Percentiles rank a stretch among this genome's conserved stretches.
Conservation (phyloP, 2,888 invertebrate genomes). For the Drosophila rellima region DNA sequence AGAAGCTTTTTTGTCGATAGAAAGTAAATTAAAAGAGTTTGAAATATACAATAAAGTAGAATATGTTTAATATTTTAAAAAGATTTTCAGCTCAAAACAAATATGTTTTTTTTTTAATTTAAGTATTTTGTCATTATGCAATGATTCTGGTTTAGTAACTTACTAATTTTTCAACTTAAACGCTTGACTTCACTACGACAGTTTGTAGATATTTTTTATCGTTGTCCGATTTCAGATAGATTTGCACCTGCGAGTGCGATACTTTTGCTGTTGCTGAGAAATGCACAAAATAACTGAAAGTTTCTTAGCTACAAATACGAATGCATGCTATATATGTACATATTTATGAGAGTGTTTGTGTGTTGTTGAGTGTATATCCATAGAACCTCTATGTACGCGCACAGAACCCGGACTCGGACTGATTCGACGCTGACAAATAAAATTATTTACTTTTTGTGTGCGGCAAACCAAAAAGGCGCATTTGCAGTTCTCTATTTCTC, state of each 20-base stretch:
- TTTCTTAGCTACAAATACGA: conserved; percentile 18
- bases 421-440: conserved; percentile 67
- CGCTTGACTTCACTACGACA: conserved; percentile 6
- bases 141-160: conserved; percentile 1
- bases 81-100: no score
- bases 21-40: no score
- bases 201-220: conserved; percentile 1
- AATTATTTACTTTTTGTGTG: conserved; percentile 73
- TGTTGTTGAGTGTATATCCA: conserved; percentile 12
- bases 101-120: no score
- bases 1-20: no score
- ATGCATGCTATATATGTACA: conserved; percentile 9
- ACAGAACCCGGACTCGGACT: conserved; percentile 64
- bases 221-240: neutral
- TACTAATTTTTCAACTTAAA: conserved; percentile 2
- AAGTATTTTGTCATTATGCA: neutral
- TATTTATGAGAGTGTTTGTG: neutral
- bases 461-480: conserved; percentile 65
- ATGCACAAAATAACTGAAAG: conserved; percentile 26
- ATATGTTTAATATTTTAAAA: no score
- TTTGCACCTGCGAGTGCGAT: conserved; percentile 25
- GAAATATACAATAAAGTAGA: no score
- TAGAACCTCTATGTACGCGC: conserved; percentile 53
- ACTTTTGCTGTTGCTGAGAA: conserved; percentile 11
- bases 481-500: conserved; percentile 34